Evolutionary conservation across 2,113 vertebrate species (phyloP), one percentile per base, ranked within the genome.

Genomic region (Eupsittula cactorum): DNA sequence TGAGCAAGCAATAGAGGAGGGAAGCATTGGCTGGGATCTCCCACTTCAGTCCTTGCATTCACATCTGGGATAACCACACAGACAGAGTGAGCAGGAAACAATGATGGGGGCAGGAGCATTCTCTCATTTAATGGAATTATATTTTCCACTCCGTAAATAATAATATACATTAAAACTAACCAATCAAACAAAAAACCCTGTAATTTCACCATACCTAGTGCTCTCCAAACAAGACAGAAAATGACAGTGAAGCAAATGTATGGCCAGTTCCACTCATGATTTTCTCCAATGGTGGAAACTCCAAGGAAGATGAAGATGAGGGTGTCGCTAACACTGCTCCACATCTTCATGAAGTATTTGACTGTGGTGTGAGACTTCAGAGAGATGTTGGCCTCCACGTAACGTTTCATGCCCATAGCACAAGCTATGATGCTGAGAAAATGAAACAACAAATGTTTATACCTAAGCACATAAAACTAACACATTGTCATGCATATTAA

Each of bases 311-410:
- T 98, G 96, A 98, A 98, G 95, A 98, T 98, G 69, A 98, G 97
- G 50, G 98, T 98, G 57, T 99, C 98, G 1, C 98, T 98, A 28
- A 98, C 98, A 1, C 98, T 98, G 97, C 98, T 99, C 98, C 98
- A 99, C 98, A 98, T 98, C 98, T 99, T 99, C 98, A 99, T 98
- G 96, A 98, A 99, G 92, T 98, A 99, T 88, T 98, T 98, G 83
- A 98, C 98, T 49, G 98, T 99, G 75, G 97, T 98, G 86, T 98
- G 98, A 89, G 98, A 99, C 85, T 98, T 98, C 88, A 98, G 98
- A 4, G 98, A 99, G 94, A 98, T 98, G 71, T 99, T 99, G 37
- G 97, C 98, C 95, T 98, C 98, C 95, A 99, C 98, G 0, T 98
- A 98, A 81, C 98, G 98, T 91, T 99, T 99, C 98, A 99, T 99